Base-by-base conservation (phyloP, 2,888 invertebrate genomes). In the Lysandra coridon region DNA sequence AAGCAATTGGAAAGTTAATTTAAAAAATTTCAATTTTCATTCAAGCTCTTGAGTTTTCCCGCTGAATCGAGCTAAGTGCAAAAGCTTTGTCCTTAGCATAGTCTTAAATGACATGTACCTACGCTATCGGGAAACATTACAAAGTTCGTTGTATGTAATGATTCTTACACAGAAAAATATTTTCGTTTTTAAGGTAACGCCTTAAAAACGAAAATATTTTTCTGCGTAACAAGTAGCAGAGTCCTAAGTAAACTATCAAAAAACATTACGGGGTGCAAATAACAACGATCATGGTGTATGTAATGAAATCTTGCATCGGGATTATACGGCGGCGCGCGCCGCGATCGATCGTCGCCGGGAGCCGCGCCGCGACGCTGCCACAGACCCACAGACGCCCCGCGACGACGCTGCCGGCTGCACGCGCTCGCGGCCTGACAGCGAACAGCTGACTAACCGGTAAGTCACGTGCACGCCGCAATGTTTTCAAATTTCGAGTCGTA, bases 241-340 rank as follows among this genome's bases (percentile, higher is more conserved):
- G 85, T 86, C 90, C 89, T 91, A 90, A 90, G 91, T 88, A 91
- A 92, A 92, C 91, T 92, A 92, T 92, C 89, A 91, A 92, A 92
- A 92, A 92, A 92, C 92, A 92, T 93, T 91, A 93, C 91, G 90
- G 93, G 92, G 94, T 94, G 93, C 92, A 94, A 94, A 94, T 93
- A 93, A 92, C 91, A 91, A 92, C 91, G 92, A 93, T 93, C 91
- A 93, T 91, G 90, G 93, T 88, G 92, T 92, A 92, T 91, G 91
- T 93, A 94, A 94, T 94, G 93, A 93, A 93, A 90, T 93, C 90
- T 92, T 92, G 92, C 91, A 92, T 91, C 90, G 92, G 92, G 89
- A 90, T 90, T 89, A 90, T 89, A 87, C 86, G 88, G 81, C 83
- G 85, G 85, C 85, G 86, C 85, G 90, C 92, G 92, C 92, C 92